Evolutionary conservation across 2,888 invertebrate species (phyloP).

Genomic region (Helobdella robusta): DNA sequence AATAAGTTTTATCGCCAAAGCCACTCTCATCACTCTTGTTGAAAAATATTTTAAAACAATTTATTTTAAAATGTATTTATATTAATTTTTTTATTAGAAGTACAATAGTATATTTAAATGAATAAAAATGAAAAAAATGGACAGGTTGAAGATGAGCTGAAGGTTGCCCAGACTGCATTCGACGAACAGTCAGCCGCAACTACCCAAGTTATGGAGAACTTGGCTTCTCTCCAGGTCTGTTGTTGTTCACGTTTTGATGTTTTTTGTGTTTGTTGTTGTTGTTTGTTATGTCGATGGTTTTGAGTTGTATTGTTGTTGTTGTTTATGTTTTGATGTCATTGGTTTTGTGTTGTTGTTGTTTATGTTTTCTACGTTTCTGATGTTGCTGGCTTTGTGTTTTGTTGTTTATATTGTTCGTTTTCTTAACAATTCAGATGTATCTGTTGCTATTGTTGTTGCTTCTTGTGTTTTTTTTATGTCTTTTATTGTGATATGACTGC

Average conservation of each 20-base stretch:
- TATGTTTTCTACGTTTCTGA: too few species aligned
- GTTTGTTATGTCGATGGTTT: too few species aligned
- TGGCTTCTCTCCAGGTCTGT: conserved; percentile 66
- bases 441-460: too few species aligned
- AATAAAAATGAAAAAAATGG: conserved; percentile 32
- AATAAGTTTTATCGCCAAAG: not conserved
- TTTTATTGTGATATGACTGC: too few species aligned
- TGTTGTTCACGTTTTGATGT: conserved; percentile 32
- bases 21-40: not conserved
- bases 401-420: too few species aligned
- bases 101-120: not conserved
- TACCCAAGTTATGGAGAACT: conserved; percentile 72
- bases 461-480: too few species aligned
- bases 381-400: too few species aligned
- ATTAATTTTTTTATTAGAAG: not conserved
- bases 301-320: not conserved
- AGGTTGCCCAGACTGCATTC: conserved; percentile 79
- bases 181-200: conserved; percentile 83
- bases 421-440: too few species aligned
- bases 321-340: not conserved
- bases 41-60: not conserved
- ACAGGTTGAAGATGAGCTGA: conserved; percentile 77
- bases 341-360: not conserved
- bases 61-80: not conserved
- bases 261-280: not conserved